Evolutionary conservation across 2,888 invertebrate genomes (phyloP).

Genomic region (Blomia tropicalis): DNA sequence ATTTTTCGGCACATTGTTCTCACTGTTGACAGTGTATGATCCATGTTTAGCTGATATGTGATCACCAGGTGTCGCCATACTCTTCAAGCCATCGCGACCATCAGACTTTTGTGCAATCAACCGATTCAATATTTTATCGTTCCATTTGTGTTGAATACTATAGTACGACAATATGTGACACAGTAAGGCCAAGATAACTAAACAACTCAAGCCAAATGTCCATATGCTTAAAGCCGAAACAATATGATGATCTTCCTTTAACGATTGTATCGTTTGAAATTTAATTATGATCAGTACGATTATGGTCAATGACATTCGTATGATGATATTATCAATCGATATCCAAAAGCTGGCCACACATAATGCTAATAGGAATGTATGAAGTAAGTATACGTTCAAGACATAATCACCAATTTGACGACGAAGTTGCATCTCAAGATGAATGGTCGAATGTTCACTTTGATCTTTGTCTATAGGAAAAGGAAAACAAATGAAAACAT

Average conservation of each 20-base stretch:
- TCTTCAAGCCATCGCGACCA: neutral
- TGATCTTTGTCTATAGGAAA: neutral
- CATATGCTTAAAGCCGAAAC: constrained; percentile 6
- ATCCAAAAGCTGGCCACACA: constrained; percentile 9
- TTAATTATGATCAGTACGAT: constrained; percentile 10
- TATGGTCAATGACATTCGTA: constrained; percentile 1
- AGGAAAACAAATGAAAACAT: neutral
- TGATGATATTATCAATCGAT: constrained; percentile 4
- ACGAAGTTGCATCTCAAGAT: neutral
- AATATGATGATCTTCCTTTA: constrained; percentile 7
- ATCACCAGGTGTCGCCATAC: neutral
- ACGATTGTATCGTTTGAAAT: constrained; percentile 6
- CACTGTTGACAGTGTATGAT: neutral
- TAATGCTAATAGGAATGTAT: neutral
- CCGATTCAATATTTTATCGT: constrained; percentile 10
- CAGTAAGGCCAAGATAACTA: neutral
- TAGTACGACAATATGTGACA: constrained; percentile 10
- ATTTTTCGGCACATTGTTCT: neutral
- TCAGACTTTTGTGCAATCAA: neutral
- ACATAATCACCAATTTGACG: constrained; percentile 12
- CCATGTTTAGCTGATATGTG: neutral
- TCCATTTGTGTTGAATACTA: constrained; percentile 9
- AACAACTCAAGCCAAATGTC: constrained; percentile 12
- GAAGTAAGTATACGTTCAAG: neutral
- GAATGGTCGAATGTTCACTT: constrained; percentile 6